Base-by-base conservation (phyloP, 2,888 invertebrate genomes). In the Lymantria monacha region DNA sequence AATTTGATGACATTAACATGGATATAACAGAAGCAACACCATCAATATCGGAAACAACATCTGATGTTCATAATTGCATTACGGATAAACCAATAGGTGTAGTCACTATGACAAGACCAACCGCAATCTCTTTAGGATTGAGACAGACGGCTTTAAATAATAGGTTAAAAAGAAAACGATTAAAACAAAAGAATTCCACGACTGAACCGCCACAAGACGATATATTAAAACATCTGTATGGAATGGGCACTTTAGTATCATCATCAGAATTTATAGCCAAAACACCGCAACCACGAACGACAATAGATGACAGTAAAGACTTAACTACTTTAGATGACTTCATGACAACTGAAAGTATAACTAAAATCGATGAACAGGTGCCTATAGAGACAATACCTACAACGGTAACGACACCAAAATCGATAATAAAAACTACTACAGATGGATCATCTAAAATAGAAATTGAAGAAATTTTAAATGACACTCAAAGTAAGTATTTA, bases 401-500 rank as follows among this genome's bases (percentile, higher is more conserved):
- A 63, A 53, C 67, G 7, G 69, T 70, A 22, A 22, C 22, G 22
- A 70, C 69, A 47, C 53, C 66, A 37, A 69, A 58, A 44, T 44
- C 55, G 46, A 55, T 59, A 22, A 42, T 63, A 48, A 57, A 60
- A 10, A 72, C 54, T 38, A 74, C 82, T 13, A 85, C 85, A 48
- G 84, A 87, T 69, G 80, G 91, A 55, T 87, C 87, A 36, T 93
- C 93, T 1, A 92, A 93, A 76, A 86, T 93, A 48, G 95, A 95
- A 85, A 93, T 95, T 44, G 90, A 94, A 69, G 94, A 95, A 81
- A 91, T 95, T 33, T 85, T 95, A 13, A 93, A 93, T 64, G 94
- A 95, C 76, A 92, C 92, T 9, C 77, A 83, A 46, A 87, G 92
- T 81, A 83, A 81, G 84, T 49, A 44, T 8, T 10, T n/a, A n/a